phyloP scores from a whole-genome alignment of 1,140 invertebrate species.

The Temnothorax longispinosus region DNA sequence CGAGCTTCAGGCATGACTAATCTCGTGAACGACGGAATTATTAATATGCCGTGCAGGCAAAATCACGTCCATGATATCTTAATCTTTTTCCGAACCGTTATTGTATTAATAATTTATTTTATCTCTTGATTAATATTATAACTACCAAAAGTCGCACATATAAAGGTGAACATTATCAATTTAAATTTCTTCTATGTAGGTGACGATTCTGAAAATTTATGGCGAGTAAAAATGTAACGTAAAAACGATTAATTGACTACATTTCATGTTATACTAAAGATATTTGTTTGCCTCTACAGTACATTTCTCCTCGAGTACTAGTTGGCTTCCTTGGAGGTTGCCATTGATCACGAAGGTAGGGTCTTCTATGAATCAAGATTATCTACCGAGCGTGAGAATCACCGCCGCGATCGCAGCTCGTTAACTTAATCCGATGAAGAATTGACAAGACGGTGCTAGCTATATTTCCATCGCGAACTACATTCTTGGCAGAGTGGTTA shows the following conservation, averaged over 20 bases:
- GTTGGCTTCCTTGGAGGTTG: background rate
- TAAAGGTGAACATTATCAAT: background rate
- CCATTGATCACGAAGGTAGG: conserved; percentile 3
- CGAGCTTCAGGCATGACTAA: conserved; percentile 39
- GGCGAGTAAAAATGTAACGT: background rate
- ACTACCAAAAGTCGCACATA: background rate
- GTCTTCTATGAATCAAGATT: conserved; percentile 48
- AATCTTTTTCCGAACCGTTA: background rate
- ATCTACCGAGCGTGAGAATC: conserved; percentile 30
- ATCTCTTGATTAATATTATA: background rate
- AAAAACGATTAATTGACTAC: background rate
- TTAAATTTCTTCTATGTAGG: background rate
- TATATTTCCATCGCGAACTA: conserved; percentile 10
- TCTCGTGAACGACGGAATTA: conserved; percentile 37
- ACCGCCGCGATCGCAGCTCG: conserved; percentile 1
- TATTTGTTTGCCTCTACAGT: background rate
- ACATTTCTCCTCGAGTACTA: background rate
- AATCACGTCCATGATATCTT: background rate
- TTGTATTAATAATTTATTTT: background rate
- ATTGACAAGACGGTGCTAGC: conserved; percentile 26
- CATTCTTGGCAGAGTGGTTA: background rate
- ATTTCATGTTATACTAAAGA: background rate
- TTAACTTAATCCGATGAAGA: conserved; percentile 53
- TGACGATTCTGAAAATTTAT: background rate
- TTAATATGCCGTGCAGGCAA: conserved; percentile 13